Evolutionary conservation across 2,797 vertebrate species (phyloP), one percentile per base, ranked within the genome.

Genomic region (Clarias laeviceps): DNA sequence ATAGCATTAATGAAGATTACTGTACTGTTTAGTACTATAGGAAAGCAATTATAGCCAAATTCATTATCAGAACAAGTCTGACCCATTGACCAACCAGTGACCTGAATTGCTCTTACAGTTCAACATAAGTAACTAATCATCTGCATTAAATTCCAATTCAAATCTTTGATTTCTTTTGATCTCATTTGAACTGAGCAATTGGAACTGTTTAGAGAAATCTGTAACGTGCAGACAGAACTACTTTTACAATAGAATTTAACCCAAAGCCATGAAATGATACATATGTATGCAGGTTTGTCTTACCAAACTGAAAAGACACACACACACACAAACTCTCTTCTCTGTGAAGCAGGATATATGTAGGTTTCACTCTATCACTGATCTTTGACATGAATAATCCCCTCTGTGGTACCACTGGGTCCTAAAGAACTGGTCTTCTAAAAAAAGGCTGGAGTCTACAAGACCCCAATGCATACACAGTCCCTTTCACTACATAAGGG

Each of bases 371-470:
- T 81, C 73, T 2, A 54, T 89, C 76, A 82, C 88, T 90, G 86
- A 87, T 89, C 88, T 86, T 82, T 82, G 45, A 85, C 82, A 22
- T 89, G 85, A 90, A 90, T 88, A 81, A 82, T 87, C 85, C 86
- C 84, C 73, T 88, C 29, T 57, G 34, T 57, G 57, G 82, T 83
- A 61, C 74, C 12, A 86, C 87, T 90, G 88, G 85, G 50, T 84
- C 56, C 80, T 85, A 80, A 74, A 73, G 78, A 87, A 68, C 69
- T 20, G 29, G 68, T 87, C 87, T 88, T 79, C 84, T 87, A 89
- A 50, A 88, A 88, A 87, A 90, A 73, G 84, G 66, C 59, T 45
- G 50, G 40, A 76, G 80, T 69, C 29, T 57, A 57, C 14, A 0
- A 56, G 18, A 69, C 65, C 40, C n/a, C 32, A 73, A 72, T 56